A percentile compares a stretch with the other conserved stretches of the same genome.
Evolutionary conservation across 2,113 vertebrate species (phyloP).

Genomic region (Ophiodon elongatus): DNA sequence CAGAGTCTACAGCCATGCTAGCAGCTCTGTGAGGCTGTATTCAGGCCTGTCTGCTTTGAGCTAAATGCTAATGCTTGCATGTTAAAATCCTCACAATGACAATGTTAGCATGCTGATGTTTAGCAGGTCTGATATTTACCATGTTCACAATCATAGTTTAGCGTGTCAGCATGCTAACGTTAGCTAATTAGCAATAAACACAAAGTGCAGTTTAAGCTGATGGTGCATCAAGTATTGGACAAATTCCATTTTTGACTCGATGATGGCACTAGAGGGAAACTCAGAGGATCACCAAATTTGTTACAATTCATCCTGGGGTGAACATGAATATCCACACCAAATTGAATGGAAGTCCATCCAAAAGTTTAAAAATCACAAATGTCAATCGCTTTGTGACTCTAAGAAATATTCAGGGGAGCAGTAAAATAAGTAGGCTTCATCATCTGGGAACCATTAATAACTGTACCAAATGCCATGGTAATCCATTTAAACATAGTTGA

Average conservation of each 20-base stretch:
- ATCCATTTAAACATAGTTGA: background rate
- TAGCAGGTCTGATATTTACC: too few relatives aligned
- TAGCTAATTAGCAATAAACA: too few relatives aligned
- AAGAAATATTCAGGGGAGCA: background rate
- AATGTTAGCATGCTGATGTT: too few relatives aligned
- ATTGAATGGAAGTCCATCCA: background rate
- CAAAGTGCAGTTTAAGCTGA: too few relatives aligned
- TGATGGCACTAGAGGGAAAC: background rate
- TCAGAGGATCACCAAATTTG: background rate
- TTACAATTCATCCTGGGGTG: background rate
- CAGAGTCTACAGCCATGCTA: background rate
- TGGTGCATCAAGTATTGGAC: too few relatives aligned
- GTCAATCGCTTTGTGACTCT: background rate
- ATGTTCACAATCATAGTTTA: too few relatives aligned
- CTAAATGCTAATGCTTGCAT: too few relatives aligned
- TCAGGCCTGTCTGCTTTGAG: too few relatives aligned
- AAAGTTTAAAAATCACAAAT: background rate
- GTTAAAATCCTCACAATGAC: too few relatives aligned
- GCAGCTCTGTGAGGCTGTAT: too few relatives aligned
- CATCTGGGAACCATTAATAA: background rate
- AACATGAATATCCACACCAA: background rate
- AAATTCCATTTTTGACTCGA: too few relatives aligned
- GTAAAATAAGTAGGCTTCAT: background rate
- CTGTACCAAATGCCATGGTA: background rate
- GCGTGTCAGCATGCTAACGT: too few relatives aligned